Percentiles rank a stretch among this genome's conserved stretches.
Evolutionary conservation across 2,797 vertebrate genomes (phyloP).

Genomic region (Labeo calbasu): DNA sequence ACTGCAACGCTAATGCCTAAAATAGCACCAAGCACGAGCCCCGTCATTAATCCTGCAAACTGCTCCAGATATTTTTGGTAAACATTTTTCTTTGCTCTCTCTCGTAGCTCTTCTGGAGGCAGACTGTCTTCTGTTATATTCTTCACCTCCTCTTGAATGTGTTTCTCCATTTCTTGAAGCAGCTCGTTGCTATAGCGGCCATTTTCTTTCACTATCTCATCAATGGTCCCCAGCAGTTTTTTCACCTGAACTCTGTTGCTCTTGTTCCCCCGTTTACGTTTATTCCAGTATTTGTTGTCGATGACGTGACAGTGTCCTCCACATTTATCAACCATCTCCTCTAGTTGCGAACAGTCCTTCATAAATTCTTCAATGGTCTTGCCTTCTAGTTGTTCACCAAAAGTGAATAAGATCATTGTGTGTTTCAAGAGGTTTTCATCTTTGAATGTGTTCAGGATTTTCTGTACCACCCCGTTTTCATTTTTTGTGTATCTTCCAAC

Average conservation of each 20-base stretch:
- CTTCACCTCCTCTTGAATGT: background rate
- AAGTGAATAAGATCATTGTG: constrained; percentile 64
- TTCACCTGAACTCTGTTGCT: constrained; percentile 23
- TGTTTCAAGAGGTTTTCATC: constrained; percentile 59
- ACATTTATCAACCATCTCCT: constrained; percentile 40
- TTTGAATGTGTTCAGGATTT: constrained; percentile 53
- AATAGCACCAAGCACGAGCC: background rate
- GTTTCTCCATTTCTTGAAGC: constrained; percentile 17
- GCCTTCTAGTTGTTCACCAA: constrained; percentile 55
- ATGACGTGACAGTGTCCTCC: constrained; percentile 39
- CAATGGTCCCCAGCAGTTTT: constrained; percentile 28
- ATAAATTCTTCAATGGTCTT: constrained; percentile 33
- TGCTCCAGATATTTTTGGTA: background rate
- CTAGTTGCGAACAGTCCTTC: background rate
- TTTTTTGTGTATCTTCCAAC: constrained; percentile 66
- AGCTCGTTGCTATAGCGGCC: constrained; percentile 58
- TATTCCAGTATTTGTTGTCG: constrained; percentile 37
- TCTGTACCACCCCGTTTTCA: constrained; percentile 35
- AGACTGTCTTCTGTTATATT: background rate
- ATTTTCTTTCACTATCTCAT: constrained; percentile 35
- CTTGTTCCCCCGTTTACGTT: constrained; percentile 6
- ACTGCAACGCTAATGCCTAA: background rate
- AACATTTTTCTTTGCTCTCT: background rate
- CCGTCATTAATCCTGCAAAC: background rate
- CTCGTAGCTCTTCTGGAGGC: background rate